Conservation (phyloP, 2,113 vertebrate genomes). For the Cyprinodon tularosa region DNA sequence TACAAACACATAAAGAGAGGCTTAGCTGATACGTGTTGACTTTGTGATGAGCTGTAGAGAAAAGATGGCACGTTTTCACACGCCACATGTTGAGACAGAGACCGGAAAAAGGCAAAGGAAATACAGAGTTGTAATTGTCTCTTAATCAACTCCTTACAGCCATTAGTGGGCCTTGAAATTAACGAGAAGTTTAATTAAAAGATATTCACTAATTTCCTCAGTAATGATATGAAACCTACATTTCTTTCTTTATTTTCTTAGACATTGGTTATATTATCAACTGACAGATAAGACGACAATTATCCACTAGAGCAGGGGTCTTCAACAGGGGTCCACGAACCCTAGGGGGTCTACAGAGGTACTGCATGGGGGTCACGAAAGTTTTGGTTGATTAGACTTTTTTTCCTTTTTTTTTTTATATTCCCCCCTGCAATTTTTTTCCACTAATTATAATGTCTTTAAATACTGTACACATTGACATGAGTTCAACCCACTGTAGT, state of each 20-base stretch:
- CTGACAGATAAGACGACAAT: neutral
- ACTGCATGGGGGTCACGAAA: too few species aligned
- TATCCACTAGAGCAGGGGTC: neutral
- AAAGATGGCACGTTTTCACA: slow-evolving; percentile 50
- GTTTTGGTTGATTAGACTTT: too few species aligned
- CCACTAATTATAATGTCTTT: too few species aligned
- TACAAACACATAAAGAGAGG: slow-evolving; percentile 23
- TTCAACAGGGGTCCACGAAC: too few species aligned
- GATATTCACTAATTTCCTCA: slow-evolving; percentile 50
- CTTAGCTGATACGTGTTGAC: slow-evolving; percentile 63
- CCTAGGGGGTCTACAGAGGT: too few species aligned
- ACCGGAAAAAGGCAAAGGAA: slow-evolving; percentile 50
- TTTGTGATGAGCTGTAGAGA: slow-evolving; percentile 41
- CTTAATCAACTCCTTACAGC: slow-evolving; percentile 68
- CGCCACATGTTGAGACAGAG: slow-evolving; percentile 13
- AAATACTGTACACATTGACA: too few species aligned
- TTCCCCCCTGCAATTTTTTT: too few species aligned
- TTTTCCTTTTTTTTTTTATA: too few species aligned
- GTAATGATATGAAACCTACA: slow-evolving; percentile 27
- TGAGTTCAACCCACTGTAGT: too few species aligned
- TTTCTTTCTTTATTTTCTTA: slow-evolving; percentile 27
- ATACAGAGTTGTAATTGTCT: slow-evolving; percentile 42
- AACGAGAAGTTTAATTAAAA: slow-evolving; percentile 54
- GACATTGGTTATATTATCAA: slow-evolving; percentile 10
- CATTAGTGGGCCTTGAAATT: slow-evolving; percentile 53